These are phyloP conservation scores for Nematostella vectensis DNA, from an alignment of 92 coral and sea anemone genomes.

Conservation along the genomic window DNA sequence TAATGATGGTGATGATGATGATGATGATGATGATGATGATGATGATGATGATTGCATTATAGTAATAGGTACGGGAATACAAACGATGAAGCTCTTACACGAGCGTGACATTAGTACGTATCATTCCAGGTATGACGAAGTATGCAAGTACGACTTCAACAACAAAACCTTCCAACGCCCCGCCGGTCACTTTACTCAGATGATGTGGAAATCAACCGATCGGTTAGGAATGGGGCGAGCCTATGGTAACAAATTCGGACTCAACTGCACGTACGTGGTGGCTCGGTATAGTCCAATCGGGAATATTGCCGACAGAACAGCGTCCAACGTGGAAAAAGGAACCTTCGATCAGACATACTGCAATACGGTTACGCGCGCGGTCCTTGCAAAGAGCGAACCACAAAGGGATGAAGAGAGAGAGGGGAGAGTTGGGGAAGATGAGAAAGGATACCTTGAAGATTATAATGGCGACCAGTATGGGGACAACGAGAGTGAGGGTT, in stretches of 20 bases:
- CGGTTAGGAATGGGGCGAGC: slow-evolving; percentile 79
- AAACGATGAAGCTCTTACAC: background rate
- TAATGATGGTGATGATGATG: no score
- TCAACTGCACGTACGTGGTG: slow-evolving; percentile 89
- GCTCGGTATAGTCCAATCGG: slow-evolving; percentile 81
- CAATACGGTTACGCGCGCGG: slow-evolving; percentile 48
- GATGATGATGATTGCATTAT: no score
- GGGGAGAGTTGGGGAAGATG: background rate
- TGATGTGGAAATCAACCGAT: slow-evolving; percentile 79
- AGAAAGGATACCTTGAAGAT: background rate
- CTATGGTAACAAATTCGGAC: slow-evolving; percentile 64
- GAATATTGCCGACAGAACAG: slow-evolving; percentile 45
- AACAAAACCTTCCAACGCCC: slow-evolving; percentile 68
- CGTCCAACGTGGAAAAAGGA: slow-evolving; percentile 61
- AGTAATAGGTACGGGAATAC: background rate
- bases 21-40: no score
- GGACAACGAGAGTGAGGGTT: background rate
- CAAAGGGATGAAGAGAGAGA: background rate
- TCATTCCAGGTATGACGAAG: slow-evolving; percentile 79
- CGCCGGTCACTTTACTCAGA: slow-evolving; percentile 87
- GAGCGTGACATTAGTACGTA: no score
- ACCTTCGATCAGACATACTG: slow-evolving; percentile 68
- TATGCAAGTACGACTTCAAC: slow-evolving; percentile 79
- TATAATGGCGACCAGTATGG: background rate
- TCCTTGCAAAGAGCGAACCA: slow-evolving; percentile 2